Evolutionary conservation across 2,797 vertebrate genomes (phyloP), one percentile per base, ranked within the genome.

Genomic region (Scolopax rusticola): DNA sequence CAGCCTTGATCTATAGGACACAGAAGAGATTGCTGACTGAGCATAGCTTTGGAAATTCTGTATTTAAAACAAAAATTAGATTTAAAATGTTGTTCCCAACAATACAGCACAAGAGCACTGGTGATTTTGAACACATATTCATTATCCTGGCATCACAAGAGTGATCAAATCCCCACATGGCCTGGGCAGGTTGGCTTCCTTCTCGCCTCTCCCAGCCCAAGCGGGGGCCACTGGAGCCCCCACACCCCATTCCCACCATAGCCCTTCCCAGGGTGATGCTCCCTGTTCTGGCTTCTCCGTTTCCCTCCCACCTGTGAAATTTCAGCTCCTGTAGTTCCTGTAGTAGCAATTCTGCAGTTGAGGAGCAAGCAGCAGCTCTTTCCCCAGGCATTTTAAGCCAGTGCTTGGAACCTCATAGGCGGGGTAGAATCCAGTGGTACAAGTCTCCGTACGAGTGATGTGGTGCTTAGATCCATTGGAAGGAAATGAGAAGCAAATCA

Each of bases 1-100:
- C 97, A 98, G 96, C 91, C 97, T 93, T 98, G 96, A 97, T 98
- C 98, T 97, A 47, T 87, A 87, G 92, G 86, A 64, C 8, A 41
- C 92, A 83, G 95, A 87, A 84, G 88, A 96, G 96, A 93, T 61
- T 97, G 97, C 96, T 97, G 97, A 97, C 90, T 92, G 97, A 96
- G 96, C 97, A 93, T 91, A 51, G 28, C 87, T 96, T 93, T 59
- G 86, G 95, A 97, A 97, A 87, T 89, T 85, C 95, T 94, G 47
- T 48, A 87, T 94, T 90, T 87, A 71, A 97, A 95, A 95, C 85
- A 90, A 92, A 95, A 97, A 96, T 95, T 93, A 97, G 87, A 95
- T 92, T 90, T 96, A 93, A 93, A 95, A 71, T 83, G 36, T 82
- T 70, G 61, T 82, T 88, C 79, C 94, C 75, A 86, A 48, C 38